Evolutionary conservation across 1,140 invertebrate genomes (phyloP), one percentile per base, ranked within the genome.

Genomic region (Drosophila setifemur): DNA sequence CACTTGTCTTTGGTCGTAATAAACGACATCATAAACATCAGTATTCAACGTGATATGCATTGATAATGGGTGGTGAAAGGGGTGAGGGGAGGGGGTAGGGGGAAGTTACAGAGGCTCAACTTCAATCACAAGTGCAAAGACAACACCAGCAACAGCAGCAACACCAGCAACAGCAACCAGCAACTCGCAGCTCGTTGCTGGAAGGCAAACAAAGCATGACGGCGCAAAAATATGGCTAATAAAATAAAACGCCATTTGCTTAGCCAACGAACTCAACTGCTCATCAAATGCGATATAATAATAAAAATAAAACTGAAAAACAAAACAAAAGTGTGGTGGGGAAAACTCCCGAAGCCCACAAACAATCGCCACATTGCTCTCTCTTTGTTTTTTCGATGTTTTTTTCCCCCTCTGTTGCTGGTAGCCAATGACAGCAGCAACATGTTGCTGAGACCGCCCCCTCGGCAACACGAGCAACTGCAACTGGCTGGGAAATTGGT

Each of bases 201-300:
- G 39, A 69, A 77, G 52, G 78, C 74, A 83, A 83, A 83, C 79
- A 83, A 85, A 74, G 79, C 79, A 83, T 83, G 78, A 83, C 79
- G 73, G 40, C 28, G 79, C 79, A 85, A 49, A 83, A 83, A 83
- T 85, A 83, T 83, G 78, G 78, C 78, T 83, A 83, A 83, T 83
- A 85, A 85, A 83, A 85, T 83, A 83, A 85, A 79, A 83, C 78
- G 79, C 78, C 79, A 83, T 83, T 83, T 83, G 66, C 60, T 64
- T 63, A 49, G 57, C 73, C 67, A 48, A 12, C 37, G 29, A 28
- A 16, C 57, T 48, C 37, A 48, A 49, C 43, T 57, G 21, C 44
- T 55, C 42, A 53, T 40, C 25, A 63, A 55, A 55, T 40, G 42
- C 53, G 40, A 63, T 25, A 64, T 40, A 28, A 35, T 16, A 69